Percentiles rank a stretch among this genome's conserved stretches.
Evolutionary conservation across 2,888 invertebrate genomes (phyloP).

Genomic region (Oscheius sp.): DNA sequence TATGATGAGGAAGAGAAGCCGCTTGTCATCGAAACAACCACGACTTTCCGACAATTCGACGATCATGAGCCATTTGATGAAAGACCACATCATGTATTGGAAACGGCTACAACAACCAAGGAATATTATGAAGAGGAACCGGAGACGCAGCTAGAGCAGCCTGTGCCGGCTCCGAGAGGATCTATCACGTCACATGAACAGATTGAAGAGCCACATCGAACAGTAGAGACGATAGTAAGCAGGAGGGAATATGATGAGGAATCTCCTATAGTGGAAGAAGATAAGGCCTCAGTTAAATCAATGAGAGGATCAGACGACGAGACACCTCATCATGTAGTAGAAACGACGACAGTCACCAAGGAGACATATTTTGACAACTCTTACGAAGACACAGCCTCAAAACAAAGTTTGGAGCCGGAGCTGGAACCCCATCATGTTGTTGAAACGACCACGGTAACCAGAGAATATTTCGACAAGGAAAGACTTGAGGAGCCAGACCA

Average conservation of each 20-base stretch:
- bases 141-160: not conserved
- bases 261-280: not conserved
- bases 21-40: constrained; percentile 13
- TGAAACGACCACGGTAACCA: constrained; percentile 11
- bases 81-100: not conserved
- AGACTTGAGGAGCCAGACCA: not conserved
- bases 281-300: too few relatives aligned
- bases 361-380: constrained; percentile 7
- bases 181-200: not conserved
- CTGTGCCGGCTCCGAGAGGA: not conserved
- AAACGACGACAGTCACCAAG: constrained; percentile 1
- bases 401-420: not conserved
- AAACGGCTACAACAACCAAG: not conserved
- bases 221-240: not conserved
- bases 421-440: constrained; percentile 11
- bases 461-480: not conserved
- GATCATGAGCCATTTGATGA: constrained; percentile 32
- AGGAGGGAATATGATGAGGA: not conserved
- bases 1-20: constrained; percentile 5
- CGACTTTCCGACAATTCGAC: not conserved
- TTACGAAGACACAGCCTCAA: constrained; percentile 2
- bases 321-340: not conserved
- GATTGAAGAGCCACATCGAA: not conserved
- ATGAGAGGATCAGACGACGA: too few relatives aligned
- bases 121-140: not conserved